Evolutionary conservation across 2,888 invertebrate species (phyloP), one percentile per base, ranked within the genome.

Genomic region (Orthonevra nobilis): DNA sequence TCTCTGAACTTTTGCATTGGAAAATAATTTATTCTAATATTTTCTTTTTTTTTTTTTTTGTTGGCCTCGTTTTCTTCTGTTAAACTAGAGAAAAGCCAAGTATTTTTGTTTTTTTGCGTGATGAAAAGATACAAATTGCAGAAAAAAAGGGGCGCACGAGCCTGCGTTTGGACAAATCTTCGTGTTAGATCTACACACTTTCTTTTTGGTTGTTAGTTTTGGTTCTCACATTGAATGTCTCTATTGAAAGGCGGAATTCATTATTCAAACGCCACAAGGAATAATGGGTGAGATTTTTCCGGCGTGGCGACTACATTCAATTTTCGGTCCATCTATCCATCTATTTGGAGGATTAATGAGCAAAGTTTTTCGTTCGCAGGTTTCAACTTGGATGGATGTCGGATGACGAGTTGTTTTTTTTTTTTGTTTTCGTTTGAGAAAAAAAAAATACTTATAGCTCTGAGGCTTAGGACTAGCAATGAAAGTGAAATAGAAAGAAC

Each of bases 11-110:
- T 23, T 3, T 23, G 23, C 12, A 36, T 52, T 3, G 36, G 15
- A 52, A 23, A 14, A 52, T 52, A 52, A 52, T 52, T 36, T 52
- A 52, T 52, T 52, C 52, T 52, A 52, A 52, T 52, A n/a, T n/a
- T n/a, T n/a, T n/a, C n/a, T n/a, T n/a, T n/a, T n/a, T n/a, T n/a
- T n/a, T n/a, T n/a, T n/a, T n/a, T n/a, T n/a, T n/a, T n/a, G n/a
- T n/a, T n/a, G n/a, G n/a, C n/a, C n/a, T n/a, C n/a, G n/a, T n/a
- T n/a, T n/a, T n/a, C n/a, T 52, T 52, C 6, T 34, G 52, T 3
- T 23, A 5, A 52, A 36, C 36, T 23, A 15, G 23, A n/a, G n/a
- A 23, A 34, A 52, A 52, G 17, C 32, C 19, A 20, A 50, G 9
- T 17, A 10, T 50, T 48, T 32, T 48, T 50, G 5, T 23, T 23